Evolutionary conservation across 2,797 vertebrate genomes (phyloP).

Genomic region (Oreonectes daqikongensis): DNA sequence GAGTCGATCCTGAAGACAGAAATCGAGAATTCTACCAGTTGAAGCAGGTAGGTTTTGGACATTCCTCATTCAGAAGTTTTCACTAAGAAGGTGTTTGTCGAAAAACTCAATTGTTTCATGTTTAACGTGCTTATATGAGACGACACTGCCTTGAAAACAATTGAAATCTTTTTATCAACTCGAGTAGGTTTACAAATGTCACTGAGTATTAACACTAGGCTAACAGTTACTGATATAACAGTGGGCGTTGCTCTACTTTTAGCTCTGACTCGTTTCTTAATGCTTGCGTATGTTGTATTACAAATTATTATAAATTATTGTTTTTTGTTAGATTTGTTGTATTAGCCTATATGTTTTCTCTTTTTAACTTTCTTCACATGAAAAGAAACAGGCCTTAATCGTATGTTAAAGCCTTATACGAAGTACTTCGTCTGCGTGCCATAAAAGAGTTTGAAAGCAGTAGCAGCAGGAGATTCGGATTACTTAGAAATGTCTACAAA

Average conservation of each 20-base stretch:
- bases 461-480: slow-evolving; percentile 4
- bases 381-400: background rate
- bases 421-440: background rate
- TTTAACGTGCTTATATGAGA: background rate
- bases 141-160: slow-evolving; percentile 8
- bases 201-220: background rate
- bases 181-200: background rate
- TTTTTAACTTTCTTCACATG: background rate
- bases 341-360: background rate
- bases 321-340: background rate
- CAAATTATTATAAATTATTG: background rate
- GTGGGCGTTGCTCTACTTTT: slow-evolving; percentile 25
- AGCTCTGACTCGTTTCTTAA: background rate
- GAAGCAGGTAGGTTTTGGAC: slow-evolving; percentile 46
- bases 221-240: slow-evolving; percentile 28
- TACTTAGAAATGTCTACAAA: too few relatives aligned
- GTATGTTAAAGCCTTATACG: background rate
- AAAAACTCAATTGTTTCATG: slow-evolving; percentile 36
- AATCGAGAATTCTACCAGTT: slow-evolving; percentile 9
- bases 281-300: background rate
- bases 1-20: slow-evolving; percentile 19
- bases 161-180: slow-evolving; percentile 1
- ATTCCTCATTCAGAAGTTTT: slow-evolving; percentile 40
- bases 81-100: background rate
- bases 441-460: background rate